Conservation (phyloP, 2,888 invertebrate genomes). For the Diaphora mendica region DNA sequence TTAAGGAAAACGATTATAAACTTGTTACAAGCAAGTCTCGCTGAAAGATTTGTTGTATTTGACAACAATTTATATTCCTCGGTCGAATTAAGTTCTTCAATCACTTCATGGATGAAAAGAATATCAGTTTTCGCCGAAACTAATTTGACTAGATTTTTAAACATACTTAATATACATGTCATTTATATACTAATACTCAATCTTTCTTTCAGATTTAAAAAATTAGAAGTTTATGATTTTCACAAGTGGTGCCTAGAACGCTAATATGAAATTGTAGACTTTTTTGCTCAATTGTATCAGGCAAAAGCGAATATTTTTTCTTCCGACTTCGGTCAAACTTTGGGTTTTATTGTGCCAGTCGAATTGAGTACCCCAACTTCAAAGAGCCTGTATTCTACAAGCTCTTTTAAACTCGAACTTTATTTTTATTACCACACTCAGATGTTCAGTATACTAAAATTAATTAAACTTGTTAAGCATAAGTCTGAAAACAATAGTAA, state of each 20-base stretch:
- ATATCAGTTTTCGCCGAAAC: neutral
- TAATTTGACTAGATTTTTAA: neutral
- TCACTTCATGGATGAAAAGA: neutral
- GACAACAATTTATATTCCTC: neutral
- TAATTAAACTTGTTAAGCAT: neutral
- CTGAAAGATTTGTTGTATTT: slow-evolving; percentile 14
- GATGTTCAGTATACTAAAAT: neutral
- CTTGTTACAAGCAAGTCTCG: slow-evolving; percentile 27
- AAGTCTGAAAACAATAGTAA: neutral
- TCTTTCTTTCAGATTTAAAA: neutral
- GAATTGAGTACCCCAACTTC: neutral
- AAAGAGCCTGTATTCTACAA: neutral
- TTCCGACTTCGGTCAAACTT: neutral
- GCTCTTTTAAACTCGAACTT: neutral
- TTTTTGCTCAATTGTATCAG: neutral
- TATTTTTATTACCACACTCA: neutral
- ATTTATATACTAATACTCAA: too few relatives aligned
- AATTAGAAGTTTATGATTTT: neutral
- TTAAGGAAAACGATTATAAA: slow-evolving; percentile 29
- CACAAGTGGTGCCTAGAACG: neutral
- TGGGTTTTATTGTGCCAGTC: neutral
- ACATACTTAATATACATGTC: neutral
- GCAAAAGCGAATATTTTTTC: neutral
- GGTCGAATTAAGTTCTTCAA: neutral
- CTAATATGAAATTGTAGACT: neutral